Evolutionary conservation across 1,140 invertebrate genomes (phyloP).

Genomic region (Odontomachus brunneus): DNA sequence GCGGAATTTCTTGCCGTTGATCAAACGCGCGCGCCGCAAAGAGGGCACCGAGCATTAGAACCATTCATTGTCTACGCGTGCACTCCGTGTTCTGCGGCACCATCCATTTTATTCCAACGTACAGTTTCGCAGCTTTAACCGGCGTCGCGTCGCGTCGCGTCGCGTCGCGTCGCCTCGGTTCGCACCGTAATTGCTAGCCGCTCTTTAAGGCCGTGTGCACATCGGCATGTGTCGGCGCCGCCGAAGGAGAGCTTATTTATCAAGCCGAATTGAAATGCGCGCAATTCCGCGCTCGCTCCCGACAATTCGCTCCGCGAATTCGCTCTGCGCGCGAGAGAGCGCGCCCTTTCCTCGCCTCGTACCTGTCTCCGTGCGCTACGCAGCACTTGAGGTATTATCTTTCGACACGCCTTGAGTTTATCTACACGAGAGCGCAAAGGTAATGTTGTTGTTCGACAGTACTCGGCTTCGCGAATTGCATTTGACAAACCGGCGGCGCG

Average conservation of each 20-base stretch:
- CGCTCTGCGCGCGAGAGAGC: no score
- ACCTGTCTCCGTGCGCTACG: no score
- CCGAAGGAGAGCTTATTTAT: background rate
- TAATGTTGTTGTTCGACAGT: background rate
- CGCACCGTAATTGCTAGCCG: constrained; percentile 32
- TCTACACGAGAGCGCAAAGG: no score
- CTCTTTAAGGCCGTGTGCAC: constrained; percentile 33
- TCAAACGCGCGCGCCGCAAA: background rate
- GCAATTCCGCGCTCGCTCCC: no score
- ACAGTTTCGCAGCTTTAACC: constrained; percentile 38
- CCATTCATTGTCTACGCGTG: constrained; percentile 26
- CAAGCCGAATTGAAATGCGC: background rate
- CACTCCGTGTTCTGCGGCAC: background rate
- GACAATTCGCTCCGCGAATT: no score
- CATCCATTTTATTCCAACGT: constrained; percentile 26
- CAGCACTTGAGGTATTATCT: no score
- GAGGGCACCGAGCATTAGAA: constrained; percentile 21
- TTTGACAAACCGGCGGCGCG: background rate
- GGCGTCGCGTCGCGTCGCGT: no score
- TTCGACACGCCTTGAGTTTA: no score
- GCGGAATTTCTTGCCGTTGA: constrained; percentile 20
- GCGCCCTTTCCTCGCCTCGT: no score
- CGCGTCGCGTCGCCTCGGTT: constrained; percentile 23
- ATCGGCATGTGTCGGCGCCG: constrained; percentile 13
- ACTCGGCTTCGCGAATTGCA: background rate